Base-by-base conservation (phyloP, 2,113 vertebrate genomes). In the Esox niger region DNA sequence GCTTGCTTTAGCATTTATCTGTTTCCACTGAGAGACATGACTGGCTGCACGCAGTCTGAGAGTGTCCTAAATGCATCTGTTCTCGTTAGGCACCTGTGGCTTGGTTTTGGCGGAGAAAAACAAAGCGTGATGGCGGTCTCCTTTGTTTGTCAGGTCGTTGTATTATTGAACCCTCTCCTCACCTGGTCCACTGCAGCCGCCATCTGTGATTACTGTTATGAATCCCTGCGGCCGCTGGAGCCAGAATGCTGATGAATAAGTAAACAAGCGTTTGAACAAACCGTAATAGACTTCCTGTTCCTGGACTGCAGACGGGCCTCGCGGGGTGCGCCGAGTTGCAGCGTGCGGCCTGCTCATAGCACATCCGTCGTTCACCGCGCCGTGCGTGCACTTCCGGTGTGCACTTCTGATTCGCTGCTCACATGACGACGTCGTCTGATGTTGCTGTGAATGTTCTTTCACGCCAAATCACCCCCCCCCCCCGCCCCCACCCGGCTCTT, bases 181-280 rank as follows among this genome's bases (percentile, higher is more conserved):
- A 61, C 56, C 56, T 30, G 56, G 56, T n/a, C n/a, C n/a, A n/a
- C n/a, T n/a, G n/a, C n/a, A n/a, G n/a, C n/a, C n/a, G 25, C 25
- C 55, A 25, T 57, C 23, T 11, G 23, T 27, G 13, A 27, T 57
- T 15, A 29, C 55, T 23, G 17, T 25, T 73, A 83, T n/a, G n/a
- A 82, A 87, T 79, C 77, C 79, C 71, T 64, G 82, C 62, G 63
- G 82, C 79, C 61, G 62, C 71, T 30, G 65, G 52, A 84, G 85
- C 77, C 79, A 78, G 84, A 84, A 83, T 73, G 80, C 77, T 85
- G 20, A 87, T 88, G 82, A 88, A 87, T 88, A 86, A 89, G 80
- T 87, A 85, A 87, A 85, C 60, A 58, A 76, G 69, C 59, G 2
- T 84, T 87, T 81, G 78, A 76, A 70, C 71, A 73, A 69, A 76